Percentiles rank a stretch among this genome's conserved stretches.
Evolutionary conservation across 2,797 vertebrate species (phyloP).

Genomic region (Caiman crocodilus): DNA sequence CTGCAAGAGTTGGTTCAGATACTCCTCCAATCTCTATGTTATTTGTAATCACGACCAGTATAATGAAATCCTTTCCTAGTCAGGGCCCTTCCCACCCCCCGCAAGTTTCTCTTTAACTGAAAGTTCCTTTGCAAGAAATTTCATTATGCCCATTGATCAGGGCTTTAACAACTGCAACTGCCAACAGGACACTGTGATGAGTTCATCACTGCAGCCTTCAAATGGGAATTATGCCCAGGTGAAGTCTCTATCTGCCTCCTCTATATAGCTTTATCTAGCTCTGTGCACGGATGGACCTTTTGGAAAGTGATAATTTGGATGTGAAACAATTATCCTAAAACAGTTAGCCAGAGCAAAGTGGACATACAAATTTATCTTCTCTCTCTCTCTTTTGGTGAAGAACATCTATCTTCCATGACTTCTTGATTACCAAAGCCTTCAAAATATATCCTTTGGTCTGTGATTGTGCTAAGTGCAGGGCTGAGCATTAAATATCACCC

Average conservation of each 20-base stretch:
- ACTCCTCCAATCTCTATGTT: background rate
- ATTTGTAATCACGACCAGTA: background rate
- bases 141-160: conserved; percentile 5
- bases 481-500: conserved; percentile 98
- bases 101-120: conserved; percentile 9
- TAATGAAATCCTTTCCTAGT: conserved; percentile 15
- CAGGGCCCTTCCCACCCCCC: background rate
- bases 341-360: conserved; percentile 81
- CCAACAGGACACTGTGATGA: conserved; percentile 69
- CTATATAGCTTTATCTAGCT: conserved; percentile 72
- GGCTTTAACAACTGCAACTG: conserved; percentile 27
- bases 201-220: conserved; percentile 61
- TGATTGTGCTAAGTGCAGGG: conserved; percentile 82
- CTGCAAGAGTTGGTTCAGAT: background rate
- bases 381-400: conserved; percentile 81
- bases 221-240: conserved; percentile 69
- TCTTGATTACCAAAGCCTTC: conserved; percentile 88
- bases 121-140: conserved; percentile 28
- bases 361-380: conserved; percentile 85
- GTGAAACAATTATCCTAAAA: conserved; percentile 86
- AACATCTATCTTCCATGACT: conserved; percentile 93
- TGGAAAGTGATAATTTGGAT: conserved; percentile 83
- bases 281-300: conserved; percentile 78
- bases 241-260: conserved; percentile 71
- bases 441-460: conserved; percentile 88